These are phyloP conservation scores for Dendronephthya gigantea DNA, from an alignment of 64 coral and sea anemone genomes.

Conservation along the genomic window DNA sequence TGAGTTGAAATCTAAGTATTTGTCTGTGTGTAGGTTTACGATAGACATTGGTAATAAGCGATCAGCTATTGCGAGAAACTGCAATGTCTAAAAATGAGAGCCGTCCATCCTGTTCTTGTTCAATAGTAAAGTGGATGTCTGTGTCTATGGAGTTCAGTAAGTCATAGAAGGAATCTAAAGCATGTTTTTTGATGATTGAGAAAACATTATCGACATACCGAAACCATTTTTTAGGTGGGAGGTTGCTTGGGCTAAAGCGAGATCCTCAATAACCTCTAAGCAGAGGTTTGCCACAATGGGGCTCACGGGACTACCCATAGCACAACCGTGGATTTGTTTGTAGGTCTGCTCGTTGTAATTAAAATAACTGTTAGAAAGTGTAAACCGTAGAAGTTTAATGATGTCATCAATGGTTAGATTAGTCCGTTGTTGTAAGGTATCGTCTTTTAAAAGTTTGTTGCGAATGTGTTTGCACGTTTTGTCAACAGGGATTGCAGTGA, in stretches of 20 bases:
- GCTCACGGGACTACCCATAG: slow-evolving; percentile 24
- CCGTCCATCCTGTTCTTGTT: background rate
- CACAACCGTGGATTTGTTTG: slow-evolving; percentile 15
- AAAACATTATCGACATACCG: slow-evolving; percentile 5
- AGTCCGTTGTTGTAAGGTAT: background rate
- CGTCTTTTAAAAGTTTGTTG: slow-evolving; percentile 11
- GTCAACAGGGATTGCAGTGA: slow-evolving; percentile 22
- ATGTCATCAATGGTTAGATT: slow-evolving; percentile 23
- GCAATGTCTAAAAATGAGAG: too few species aligned
- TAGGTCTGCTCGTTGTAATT: background rate
- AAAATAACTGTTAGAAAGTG: slow-evolving; percentile 22
- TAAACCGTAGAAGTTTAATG: slow-evolving; percentile 8
- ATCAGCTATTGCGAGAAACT: too few species aligned
- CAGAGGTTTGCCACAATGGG: slow-evolving; percentile 31
- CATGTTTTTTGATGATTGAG: background rate
- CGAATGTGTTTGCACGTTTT: background rate
- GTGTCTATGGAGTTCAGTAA: background rate
- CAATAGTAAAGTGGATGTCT: background rate
- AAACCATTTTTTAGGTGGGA: background rate
- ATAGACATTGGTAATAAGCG: too few species aligned
- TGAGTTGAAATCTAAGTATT: too few species aligned
- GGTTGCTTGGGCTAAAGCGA: background rate
- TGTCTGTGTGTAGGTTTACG: too few species aligned
- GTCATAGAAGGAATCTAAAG: background rate
- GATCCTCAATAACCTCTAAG: slow-evolving; percentile 21